Evolutionary conservation across 2,888 invertebrate genomes (phyloP).

Genomic region (Kuschelorhynchus macadamiae): DNA sequence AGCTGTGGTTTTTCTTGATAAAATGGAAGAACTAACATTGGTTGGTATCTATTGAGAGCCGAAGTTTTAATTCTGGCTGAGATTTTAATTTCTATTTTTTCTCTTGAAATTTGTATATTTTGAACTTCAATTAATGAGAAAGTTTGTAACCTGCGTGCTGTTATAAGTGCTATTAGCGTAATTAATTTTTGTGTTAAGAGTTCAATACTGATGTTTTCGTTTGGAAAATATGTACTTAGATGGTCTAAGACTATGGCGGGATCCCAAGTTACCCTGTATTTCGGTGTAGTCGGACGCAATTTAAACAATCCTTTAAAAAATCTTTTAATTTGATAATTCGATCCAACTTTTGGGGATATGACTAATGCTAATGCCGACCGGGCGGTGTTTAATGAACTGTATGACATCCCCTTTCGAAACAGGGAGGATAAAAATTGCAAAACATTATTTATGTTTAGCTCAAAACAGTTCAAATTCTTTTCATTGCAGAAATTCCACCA

Average conservation of each 20-base stretch:
- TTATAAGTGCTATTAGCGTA: no score
- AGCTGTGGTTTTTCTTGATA: conserved; percentile 15
- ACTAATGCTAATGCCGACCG: background rate
- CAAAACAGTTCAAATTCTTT: background rate
- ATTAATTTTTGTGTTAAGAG: no score
- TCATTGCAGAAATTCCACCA: conserved; percentile 52
- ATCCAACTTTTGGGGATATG: no score
- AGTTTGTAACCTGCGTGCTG: no score
- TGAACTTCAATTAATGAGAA: no score
- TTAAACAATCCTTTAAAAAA: background rate
- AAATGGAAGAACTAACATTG: conserved; percentile 22
- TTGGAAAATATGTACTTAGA: background rate
- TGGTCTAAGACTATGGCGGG: no score
- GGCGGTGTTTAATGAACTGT: background rate
- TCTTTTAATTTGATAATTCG: background rate
- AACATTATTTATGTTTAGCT: background rate
- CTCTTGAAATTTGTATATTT: no score
- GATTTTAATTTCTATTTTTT: no score
- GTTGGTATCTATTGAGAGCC: conserved; percentile 24
- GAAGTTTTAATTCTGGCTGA: conserved; percentile 29
- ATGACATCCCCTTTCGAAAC: background rate
- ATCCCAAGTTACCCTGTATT: no score
- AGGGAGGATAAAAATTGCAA: conserved; percentile 5
- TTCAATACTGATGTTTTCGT: background rate
- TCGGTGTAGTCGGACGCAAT: background rate